Evolutionary conservation across 2,113 vertebrate species (phyloP).

Genomic region (Erinaceus europaeus): DNA sequence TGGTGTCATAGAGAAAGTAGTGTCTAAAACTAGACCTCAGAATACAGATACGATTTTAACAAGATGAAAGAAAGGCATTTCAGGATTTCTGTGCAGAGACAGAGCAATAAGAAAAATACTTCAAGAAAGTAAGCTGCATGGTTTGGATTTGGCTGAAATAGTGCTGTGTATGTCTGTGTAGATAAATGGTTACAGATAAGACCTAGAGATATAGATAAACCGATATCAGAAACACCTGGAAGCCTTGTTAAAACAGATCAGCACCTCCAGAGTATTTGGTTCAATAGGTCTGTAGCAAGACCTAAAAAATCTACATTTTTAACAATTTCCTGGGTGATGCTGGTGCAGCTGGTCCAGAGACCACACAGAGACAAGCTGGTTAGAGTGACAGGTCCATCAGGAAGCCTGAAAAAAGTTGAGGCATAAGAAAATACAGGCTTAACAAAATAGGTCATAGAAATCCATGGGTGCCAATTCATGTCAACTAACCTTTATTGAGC

Average conservation of each 20-base stretch:
- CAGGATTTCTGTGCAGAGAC: neutral
- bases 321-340: neutral
- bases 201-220: too few species aligned
- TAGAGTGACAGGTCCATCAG: neutral
- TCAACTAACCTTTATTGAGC: neutral
- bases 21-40: neutral
- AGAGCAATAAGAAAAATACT: neutral
- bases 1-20: neutral
- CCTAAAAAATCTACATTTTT: neutral
- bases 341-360: neutral
- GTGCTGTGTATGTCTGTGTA: too few species aligned
- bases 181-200: too few species aligned
- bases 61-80: neutral
- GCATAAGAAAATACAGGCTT: neutral
- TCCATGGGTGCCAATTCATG: neutral
- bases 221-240: neutral
- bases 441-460: neutral
- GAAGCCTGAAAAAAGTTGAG: neutral
- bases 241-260: neutral
- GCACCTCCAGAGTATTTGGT: neutral
- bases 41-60: neutral
- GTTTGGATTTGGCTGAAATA: neutral
- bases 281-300: neutral
- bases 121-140: neutral
- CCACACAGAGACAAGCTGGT: neutral